Conservation (phyloP, 1,140 invertebrate genomes). For the Dinothrombium tinctorium region DNA sequence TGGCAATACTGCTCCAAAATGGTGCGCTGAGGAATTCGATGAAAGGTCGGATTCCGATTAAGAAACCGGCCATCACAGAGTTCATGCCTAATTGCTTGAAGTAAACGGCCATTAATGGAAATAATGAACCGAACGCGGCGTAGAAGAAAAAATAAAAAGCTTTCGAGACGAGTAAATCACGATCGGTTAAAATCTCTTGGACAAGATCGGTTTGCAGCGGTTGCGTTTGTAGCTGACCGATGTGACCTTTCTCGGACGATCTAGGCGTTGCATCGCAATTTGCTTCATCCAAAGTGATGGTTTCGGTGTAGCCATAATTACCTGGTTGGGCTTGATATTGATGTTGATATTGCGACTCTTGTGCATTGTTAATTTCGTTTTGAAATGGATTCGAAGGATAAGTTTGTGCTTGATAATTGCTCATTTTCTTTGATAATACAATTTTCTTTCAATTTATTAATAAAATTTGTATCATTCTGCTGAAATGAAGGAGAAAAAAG, state of each 20-base stretch:
- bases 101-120: constrained; percentile 91
- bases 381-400: no score
- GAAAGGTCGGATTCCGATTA: constrained; percentile 70
- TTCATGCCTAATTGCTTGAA: constrained; percentile 98
- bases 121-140: constrained; percentile 90
- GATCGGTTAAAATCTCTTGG: constrained; percentile 3
- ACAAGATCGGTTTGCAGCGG: background rate
- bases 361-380: no score
- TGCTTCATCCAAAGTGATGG: background rate
- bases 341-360: no score
- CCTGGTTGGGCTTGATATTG: background rate
- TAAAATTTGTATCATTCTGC: no score
- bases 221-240: background rate
- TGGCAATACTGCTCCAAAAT: constrained; percentile 87
- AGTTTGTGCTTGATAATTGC: no score
- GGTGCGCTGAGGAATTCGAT: constrained; percentile 92
- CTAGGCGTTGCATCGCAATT: background rate
- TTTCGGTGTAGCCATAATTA: constrained; percentile 1
- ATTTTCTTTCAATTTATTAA: no score
- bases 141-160: constrained; percentile 97
- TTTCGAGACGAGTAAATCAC: background rate
- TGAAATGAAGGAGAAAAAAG: no score
- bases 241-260: no score
- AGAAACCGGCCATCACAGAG: constrained; percentile 67
- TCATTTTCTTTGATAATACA: no score